Percentiles rank a stretch among this genome's conserved stretches.
phyloP scores from a whole-genome alignment of 2,888 invertebrate species.

The Calliphora vomitoria region DNA sequence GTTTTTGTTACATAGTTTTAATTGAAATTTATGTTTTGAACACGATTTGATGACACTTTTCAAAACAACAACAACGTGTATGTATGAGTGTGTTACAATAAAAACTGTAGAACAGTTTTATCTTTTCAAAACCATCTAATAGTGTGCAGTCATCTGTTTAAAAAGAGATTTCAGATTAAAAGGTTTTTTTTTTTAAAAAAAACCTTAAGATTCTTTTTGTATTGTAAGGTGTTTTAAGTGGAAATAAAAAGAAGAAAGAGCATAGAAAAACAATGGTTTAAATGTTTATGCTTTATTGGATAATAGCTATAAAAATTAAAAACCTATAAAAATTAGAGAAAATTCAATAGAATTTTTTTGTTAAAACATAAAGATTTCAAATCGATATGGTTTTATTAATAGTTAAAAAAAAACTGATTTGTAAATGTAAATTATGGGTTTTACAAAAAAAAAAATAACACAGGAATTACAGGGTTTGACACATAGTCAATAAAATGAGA shows the following conservation, averaged over 20 bases:
- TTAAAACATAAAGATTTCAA: neutral
- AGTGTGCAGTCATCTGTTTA: constrained; percentile 52
- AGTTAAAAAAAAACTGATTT: too few species aligned
- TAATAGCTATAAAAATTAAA: constrained; percentile 59
- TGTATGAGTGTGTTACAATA: neutral
- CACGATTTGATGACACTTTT: constrained; percentile 65
- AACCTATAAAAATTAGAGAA: constrained; percentile 58
- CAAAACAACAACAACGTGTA: neutral
- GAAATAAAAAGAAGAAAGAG: neutral
- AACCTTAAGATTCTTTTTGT: neutral
- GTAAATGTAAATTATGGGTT: too few species aligned
- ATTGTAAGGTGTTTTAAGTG: constrained; percentile 17
- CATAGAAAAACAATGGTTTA: too few species aligned
- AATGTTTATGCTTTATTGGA: constrained; percentile 6
- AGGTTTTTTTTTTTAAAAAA: constrained; percentile 19
- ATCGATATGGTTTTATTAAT: neutral
- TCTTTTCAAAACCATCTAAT: constrained; percentile 52
- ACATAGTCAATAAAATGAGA: too few species aligned
- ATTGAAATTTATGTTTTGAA: constrained; percentile 71
- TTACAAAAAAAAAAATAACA: too few species aligned
- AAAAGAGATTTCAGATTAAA: constrained; percentile 55
- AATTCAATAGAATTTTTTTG: constrained; percentile 16
- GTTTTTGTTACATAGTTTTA: constrained; percentile 53
- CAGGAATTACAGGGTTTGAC: too few species aligned
- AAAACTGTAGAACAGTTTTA: constrained; percentile 15